Percentiles rank a stretch among this genome's conserved stretches.
Evolutionary conservation across 2,797 vertebrate species (phyloP).

Genomic region (Syngnathus acus): DNA sequence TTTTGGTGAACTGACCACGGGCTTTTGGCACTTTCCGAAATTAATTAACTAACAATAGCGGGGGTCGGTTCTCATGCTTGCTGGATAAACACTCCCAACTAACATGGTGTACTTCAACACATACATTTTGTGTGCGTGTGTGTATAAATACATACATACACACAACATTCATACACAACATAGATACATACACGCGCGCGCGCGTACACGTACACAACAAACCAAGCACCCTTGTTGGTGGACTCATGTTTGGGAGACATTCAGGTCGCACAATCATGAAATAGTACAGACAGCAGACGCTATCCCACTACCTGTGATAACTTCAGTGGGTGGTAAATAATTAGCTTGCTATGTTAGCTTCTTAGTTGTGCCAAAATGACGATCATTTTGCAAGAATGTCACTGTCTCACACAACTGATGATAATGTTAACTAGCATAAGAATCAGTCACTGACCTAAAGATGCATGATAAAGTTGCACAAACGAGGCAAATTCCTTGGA

Average conservation of each 20-base stretch:
- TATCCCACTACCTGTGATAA: slow-evolving; percentile 31
- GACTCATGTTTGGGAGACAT: slow-evolving; percentile 3
- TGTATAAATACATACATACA: not conserved
- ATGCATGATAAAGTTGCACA: slow-evolving; percentile 65
- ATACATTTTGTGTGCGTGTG: not conserved
- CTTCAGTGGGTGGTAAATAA: slow-evolving; percentile 22
- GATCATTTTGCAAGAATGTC: slow-evolving; percentile 22
- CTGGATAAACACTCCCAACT: not conserved
- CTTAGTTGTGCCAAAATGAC: slow-evolving; percentile 23
- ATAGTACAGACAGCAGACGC: slow-evolving; percentile 11
- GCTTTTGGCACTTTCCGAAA: too few relatives aligned
- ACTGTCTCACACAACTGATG: slow-evolving; percentile 1
- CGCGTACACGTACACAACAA: not conserved
- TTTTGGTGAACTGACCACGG: not conserved
- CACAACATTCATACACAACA: not conserved
- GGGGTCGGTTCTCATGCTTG: not conserved
- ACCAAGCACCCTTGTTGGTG: slow-evolving; percentile 23
- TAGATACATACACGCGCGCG: too few relatives aligned
- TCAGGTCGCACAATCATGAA: slow-evolving; percentile 7
- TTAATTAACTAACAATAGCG: not conserved
- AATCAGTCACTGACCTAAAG: slow-evolving; percentile 67
- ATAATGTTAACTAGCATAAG: slow-evolving; percentile 5
- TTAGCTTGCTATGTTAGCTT: slow-evolving; percentile 47
- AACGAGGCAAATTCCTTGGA: slow-evolving; percentile 52
- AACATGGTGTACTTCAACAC: not conserved